These are phyloP conservation scores for Dolichoris vasculosae DNA, from an alignment of 1,140 invertebrate species.

Conservation along the genomic window DNA sequence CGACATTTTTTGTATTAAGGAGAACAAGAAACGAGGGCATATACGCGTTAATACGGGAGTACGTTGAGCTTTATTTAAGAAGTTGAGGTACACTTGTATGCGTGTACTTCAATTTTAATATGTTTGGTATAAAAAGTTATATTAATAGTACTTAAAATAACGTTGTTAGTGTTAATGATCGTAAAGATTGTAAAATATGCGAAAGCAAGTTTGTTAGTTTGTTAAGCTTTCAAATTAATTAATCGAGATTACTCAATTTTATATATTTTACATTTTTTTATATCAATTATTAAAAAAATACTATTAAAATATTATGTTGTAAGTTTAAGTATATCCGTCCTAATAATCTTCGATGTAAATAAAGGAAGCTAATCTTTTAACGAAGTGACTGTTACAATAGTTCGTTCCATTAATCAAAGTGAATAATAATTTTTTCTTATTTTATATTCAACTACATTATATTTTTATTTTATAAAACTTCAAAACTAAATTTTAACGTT, in stretches of 20 bases:
- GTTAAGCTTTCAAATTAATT: not conserved
- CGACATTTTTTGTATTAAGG: not conserved
- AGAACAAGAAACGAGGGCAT: constrained; percentile 25
- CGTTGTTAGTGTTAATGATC: not conserved
- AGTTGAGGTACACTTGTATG: not conserved
- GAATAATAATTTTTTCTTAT: not conserved
- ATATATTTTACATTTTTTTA: not conserved
- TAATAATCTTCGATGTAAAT: not conserved
- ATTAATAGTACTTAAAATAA: not conserved
- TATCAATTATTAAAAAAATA: not conserved
- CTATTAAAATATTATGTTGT: not conserved
- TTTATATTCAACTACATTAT: not conserved
- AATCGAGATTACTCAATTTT: not conserved
- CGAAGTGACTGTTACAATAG: not conserved
- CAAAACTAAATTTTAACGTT: not conserved
- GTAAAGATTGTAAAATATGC: not conserved
- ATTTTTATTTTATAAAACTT: not conserved
- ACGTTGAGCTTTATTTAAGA: constrained; percentile 10
- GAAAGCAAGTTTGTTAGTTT: not conserved
- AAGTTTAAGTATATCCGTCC: not conserved
- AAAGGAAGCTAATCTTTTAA: not conserved
- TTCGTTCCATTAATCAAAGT: not conserved
- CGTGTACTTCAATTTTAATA: not conserved
- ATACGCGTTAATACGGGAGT: not conserved
- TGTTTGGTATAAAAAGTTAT: not conserved